Conservation (phyloP, 2,797 vertebrate species). For the Pyrrhura leucotis region DNA sequence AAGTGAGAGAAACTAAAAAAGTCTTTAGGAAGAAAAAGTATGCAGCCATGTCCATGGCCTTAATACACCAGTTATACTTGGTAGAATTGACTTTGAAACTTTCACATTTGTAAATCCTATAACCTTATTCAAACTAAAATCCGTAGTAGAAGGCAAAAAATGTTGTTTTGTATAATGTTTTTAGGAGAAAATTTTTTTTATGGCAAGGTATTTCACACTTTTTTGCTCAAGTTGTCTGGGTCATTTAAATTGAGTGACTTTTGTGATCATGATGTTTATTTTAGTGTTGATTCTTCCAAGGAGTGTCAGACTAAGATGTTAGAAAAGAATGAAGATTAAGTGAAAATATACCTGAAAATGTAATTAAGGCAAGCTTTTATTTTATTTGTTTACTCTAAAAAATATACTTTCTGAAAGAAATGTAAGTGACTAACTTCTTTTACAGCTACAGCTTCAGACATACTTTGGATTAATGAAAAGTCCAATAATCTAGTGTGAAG, state of each 20-base stretch:
- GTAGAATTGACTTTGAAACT: not conserved
- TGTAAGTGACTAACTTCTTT: not conserved
- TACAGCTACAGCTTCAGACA: not conserved
- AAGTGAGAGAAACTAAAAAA: not conserved
- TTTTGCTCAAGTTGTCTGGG: not conserved
- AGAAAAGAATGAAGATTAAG: not conserved
- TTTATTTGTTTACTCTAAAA: not conserved
- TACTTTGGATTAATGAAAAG: not conserved
- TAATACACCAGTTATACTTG: not conserved
- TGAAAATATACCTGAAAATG: not conserved
- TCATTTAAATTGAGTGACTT: not conserved
- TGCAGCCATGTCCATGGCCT: not conserved
- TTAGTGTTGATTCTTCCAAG: not conserved
- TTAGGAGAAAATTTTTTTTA: not conserved
- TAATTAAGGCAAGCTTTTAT: not conserved
- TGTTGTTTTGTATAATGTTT: not conserved
- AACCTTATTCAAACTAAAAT: not conserved
- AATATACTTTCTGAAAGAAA: not conserved
- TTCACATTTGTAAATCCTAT: not conserved
- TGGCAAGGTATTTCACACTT: not conserved
- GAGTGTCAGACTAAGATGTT: not conserved
- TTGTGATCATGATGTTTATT: not conserved
- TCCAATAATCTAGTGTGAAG: not conserved
- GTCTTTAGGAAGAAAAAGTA: not conserved
- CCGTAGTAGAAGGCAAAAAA: not conserved